Base-by-base conservation (phyloP, 2,888 invertebrate species). In the Gari tellinella region DNA sequence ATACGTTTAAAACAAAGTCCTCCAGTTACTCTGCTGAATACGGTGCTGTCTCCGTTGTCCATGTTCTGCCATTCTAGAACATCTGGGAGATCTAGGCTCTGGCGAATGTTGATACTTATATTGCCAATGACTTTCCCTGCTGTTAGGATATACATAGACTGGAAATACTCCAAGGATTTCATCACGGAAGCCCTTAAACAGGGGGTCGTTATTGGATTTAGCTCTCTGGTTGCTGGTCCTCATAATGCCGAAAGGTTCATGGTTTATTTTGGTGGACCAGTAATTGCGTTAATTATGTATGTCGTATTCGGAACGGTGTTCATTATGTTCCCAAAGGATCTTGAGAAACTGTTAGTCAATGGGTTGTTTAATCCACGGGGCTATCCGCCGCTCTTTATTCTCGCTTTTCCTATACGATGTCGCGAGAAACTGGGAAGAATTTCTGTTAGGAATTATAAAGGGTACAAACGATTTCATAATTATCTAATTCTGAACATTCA, bases 161-260 rank as follows among this genome's bases (percentile, higher is more conserved):
- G 53, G 37, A 37, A 10, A 0, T 74, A 49, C 43, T 46, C 51
- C 1, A 38, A 25, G 0, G 45, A 65, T 23, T 25, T 74, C 14
- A 25, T 66, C 5, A 37, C 14, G 25, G 62, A n/a, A n/a, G 69
- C 69, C 12, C 65, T 66, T 19, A n/a, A 19, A 8, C 69, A 74
- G 45, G 65, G 62, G 0, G 74, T 57, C 5, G 23, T 69, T 2
- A 40, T 74, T 37, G 66, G 74, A 2, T 74, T 66, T 19, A 69
- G 65, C 37, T 57, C 74, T n/a, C 19, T 74, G 37, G 23, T 69
- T 12, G 62, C 69, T 25, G 74, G 62, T 1, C 23, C 26, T 43
- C 45, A 57, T 21, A 14, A 26, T 26, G 23, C 57, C 1, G 41
- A 46, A n/a, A 2, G 60, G n/a, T 74, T 74, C 51, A n/a, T 74